Conservation (phyloP, 2,888 invertebrate genomes). For the Tachina fera region DNA sequence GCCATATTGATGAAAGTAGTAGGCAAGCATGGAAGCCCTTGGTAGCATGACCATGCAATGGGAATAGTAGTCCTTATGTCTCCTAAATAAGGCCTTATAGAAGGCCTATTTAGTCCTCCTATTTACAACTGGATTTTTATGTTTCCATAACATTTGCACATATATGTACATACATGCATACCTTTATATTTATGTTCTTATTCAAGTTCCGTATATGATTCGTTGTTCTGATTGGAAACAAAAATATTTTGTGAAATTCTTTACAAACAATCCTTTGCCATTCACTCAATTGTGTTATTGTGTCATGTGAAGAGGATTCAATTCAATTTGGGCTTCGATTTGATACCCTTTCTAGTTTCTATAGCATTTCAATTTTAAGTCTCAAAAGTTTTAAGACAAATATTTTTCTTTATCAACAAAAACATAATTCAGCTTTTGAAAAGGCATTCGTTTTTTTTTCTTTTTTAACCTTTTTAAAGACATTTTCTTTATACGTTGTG, state of each 20-base stretch:
- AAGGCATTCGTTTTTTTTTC: constrained; percentile 1
- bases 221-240: constrained; percentile 51
- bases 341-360: constrained; percentile 38
- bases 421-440: constrained; percentile 22
- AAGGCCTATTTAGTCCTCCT: too few species aligned
- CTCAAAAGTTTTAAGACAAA: constrained; percentile 51
- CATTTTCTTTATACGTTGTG: not conserved
- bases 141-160: not conserved
- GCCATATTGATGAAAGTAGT: too few species aligned
- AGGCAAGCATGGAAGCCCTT: too few species aligned
- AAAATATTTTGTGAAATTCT: constrained; percentile 57
- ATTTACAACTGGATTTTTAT: too few species aligned
- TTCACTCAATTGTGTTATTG: constrained; percentile 58
- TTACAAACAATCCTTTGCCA: constrained; percentile 33
- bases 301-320: constrained; percentile 58
- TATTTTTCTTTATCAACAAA: constrained; percentile 20
- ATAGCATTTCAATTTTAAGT: constrained; percentile 43
- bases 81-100: too few species aligned
- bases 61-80: too few species aligned
- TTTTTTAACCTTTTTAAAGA: not conserved
- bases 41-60: too few species aligned
- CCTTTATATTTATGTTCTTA: not conserved
- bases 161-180: not conserved
- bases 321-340: constrained; percentile 43
- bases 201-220: constrained; percentile 14